Percentiles rank a stretch among this genome's conserved stretches.
Conservation (phyloP, 2,888 invertebrate genomes). For the Blomia tropicalis region DNA sequence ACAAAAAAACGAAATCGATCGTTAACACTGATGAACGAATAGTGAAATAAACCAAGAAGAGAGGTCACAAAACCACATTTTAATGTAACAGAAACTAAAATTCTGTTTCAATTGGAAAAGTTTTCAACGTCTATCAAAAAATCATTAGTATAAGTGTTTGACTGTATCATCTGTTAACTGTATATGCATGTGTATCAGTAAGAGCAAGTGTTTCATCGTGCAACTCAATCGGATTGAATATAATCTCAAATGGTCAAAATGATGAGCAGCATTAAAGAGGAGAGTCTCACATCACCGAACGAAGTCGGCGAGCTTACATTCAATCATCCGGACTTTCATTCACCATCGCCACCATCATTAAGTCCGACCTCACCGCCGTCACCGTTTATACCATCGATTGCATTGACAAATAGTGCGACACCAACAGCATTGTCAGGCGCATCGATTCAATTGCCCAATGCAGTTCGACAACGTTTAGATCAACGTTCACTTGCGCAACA, state of each 20-base stretch:
- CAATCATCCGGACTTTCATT: background rate
- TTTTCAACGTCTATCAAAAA: too few species aligned
- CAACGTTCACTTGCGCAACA: constrained; percentile 22
- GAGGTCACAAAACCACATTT: too few species aligned
- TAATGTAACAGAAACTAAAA: too few species aligned
- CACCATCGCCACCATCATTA: background rate
- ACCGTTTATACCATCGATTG: background rate
- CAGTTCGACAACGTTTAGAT: background rate
- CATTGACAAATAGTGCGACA: background rate
- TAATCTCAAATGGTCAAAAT: constrained; percentile 3
- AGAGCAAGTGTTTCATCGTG: too few species aligned
- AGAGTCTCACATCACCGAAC: background rate
- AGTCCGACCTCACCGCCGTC: background rate
- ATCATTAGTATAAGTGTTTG: too few species aligned
- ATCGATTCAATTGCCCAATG: background rate
- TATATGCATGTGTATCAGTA: too few species aligned
- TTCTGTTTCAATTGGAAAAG: too few species aligned
- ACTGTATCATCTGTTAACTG: too few species aligned
- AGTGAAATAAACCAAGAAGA: too few species aligned
- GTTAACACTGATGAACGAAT: too few species aligned
- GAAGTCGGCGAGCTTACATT: background rate
- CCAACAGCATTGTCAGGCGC: background rate
- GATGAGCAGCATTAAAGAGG: constrained; percentile 14
- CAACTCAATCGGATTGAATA: too few species aligned
- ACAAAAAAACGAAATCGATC: too few species aligned